Percentiles rank a stretch among this genome's conserved stretches.
Evolutionary conservation across 2,888 invertebrate genomes (phyloP).

Genomic region (Morpho achilles): DNA sequence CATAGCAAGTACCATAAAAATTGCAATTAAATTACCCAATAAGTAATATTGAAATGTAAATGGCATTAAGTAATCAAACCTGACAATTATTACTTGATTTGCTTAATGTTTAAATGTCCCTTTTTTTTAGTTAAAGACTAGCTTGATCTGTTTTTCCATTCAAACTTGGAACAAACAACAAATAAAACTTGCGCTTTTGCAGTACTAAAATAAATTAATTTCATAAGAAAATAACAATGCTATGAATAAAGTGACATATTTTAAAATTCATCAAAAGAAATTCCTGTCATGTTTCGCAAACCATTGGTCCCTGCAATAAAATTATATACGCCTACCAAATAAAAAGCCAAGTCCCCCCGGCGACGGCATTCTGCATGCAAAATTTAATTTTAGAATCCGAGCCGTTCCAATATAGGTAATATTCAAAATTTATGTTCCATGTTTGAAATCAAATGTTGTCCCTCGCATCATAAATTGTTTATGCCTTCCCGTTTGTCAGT

Average conservation of each 20-base stretch:
- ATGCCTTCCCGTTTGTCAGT: conserved; percentile 33
- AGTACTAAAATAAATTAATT: neutral
- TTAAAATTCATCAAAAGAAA: conserved; percentile 41
- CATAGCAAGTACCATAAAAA: too few relatives aligned
- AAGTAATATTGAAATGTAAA: too few relatives aligned
- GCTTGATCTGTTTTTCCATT: too few relatives aligned
- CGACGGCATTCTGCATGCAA: conserved; percentile 71
- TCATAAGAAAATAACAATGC: conserved; percentile 1
- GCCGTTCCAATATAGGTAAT: conserved; percentile 76
- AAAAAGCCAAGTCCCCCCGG: conserved; percentile 51
- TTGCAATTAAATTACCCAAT: too few relatives aligned
- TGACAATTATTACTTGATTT: too few relatives aligned
- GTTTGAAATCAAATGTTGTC: conserved; percentile 63
- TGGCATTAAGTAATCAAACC: too few relatives aligned
- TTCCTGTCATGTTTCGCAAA: conserved; percentile 65
- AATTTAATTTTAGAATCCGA: conserved; percentile 76
- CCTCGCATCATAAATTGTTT: conserved; percentile 54
- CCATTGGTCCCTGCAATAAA: conserved; percentile 76
- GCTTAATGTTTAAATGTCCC: too few relatives aligned
- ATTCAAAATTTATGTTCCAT: conserved; percentile 72
- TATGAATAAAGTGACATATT: conserved; percentile 4
- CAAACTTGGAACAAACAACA: too few relatives aligned
- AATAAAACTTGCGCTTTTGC: too few relatives aligned
- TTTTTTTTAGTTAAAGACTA: too few relatives aligned
- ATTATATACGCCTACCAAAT: conserved; percentile 79